Conservation (phyloP, 2,888 invertebrate genomes). For the Rhodophaea formosa region DNA sequence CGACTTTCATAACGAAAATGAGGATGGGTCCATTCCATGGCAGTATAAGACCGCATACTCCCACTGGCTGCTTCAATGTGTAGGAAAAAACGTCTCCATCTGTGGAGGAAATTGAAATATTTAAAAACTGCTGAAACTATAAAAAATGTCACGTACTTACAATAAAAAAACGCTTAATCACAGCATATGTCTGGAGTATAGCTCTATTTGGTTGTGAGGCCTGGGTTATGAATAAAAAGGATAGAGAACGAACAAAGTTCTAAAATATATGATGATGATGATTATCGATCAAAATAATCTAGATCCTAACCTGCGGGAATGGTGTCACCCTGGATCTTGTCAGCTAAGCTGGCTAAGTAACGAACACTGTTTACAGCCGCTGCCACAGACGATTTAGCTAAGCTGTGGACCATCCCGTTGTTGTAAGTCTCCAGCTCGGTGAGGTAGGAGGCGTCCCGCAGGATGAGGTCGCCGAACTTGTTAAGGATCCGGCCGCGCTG, state of each 20-base stretch:
- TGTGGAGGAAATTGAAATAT: conserved; percentile 26
- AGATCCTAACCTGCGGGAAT: conserved; percentile 75
- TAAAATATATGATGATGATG: no score
- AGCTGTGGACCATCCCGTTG: conserved; percentile 90
- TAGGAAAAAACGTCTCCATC: conserved; percentile 89
- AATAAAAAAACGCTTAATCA: no score
- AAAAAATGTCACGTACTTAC: no score
- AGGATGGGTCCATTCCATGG: conserved; percentile 94
- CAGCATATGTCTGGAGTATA: no score
- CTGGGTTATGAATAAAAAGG: no score
- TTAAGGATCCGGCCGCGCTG: conserved; percentile 86
- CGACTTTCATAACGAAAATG: conserved; percentile 95
- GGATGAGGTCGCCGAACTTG: conserved; percentile 88
- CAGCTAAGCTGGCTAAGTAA: conserved; percentile 93
- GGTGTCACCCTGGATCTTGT: conserved; percentile 89
- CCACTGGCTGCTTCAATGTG: conserved; percentile 81
- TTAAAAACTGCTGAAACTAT: not conserved
- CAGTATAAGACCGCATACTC: conserved; percentile 92
- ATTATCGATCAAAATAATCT: no score
- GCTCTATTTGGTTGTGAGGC: no score
- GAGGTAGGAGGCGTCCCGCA: conserved; percentile 86
- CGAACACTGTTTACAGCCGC: conserved; percentile 77
- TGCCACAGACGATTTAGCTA: conserved; percentile 80
- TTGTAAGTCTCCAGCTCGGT: conserved; percentile 93
- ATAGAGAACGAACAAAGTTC: no score